Base-by-base conservation (phyloP, 2,888 invertebrate species). In the Xylota sylvarum region DNA sequence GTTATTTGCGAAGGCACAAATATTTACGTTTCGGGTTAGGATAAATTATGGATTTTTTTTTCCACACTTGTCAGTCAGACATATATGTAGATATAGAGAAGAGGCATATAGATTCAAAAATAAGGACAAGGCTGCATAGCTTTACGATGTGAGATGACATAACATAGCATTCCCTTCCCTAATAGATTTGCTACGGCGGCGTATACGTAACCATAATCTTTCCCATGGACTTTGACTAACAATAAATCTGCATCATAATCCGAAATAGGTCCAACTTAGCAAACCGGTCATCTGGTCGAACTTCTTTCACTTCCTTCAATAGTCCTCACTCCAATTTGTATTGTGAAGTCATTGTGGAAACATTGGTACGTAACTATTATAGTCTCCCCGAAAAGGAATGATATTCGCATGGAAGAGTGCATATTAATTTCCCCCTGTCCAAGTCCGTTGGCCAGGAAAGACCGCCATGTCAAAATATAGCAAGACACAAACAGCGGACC, bases 171-270 rank as follows among this genome's bases (percentile, higher is more conserved):
- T 17, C 23, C 14, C 35, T 12, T n/a, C 5, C 6, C 5, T 14
- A 37, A 14, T 6, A 2, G 23, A n/a, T n/a, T 9, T 10, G 72
- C 76, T 62, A n/a, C 35, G 81, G 19, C 35, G 81, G 55, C 81
- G 81, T 81, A 74, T 74, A 74, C 81, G 81, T 81, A 74, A 81
- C 52, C 30, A 55, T 62, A 52, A 10, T 27, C 17, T 19, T 32
- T 27, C 56, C 76, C 48, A 72, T 40, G 23, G 14, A 37, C 65
- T 12, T 32, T 32, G 27, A 19, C 17, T 43, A 56, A 69, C 62
- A 67, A 74, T 81, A 81, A 81, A 81, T 81, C 69, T 19, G 55
- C 30, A n/a, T 46, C 27, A 17, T 35, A 76, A 58, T 70, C 64
- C 48, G 10, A 64, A 82, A 62, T 76, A 69, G 55, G 52, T 74